Base-by-base conservation (phyloP, 2,113 vertebrate species). In the Ameiurus melas region DNA sequence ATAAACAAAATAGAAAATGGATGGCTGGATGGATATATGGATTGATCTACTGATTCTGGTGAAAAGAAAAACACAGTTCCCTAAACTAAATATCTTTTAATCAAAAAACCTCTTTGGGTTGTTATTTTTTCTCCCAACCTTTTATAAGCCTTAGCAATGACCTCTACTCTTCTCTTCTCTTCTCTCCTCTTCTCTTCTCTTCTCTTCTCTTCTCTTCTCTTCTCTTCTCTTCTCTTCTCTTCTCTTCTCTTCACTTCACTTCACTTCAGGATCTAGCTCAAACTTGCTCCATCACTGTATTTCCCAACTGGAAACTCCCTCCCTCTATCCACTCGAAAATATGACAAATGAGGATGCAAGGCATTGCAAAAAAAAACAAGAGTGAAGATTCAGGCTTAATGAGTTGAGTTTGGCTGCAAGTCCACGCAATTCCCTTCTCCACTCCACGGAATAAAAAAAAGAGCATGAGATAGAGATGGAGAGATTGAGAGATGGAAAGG, bases 11-110 rank as follows among this genome's bases (percentile, higher is more conserved):
- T 55, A 13, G 53, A 55, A 55, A 55, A 55, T 55, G 53, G 53
- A 55, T 14, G 47, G 47, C 10, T 51, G 47, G 7, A 8, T 47
- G 47, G 47, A 47, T 47, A 3, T 2, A 43, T 43, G 2, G 39
- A 43, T 43, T 3, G 39, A 5, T 43, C 3, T 3, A 43, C 5
- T 20, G 25, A 30, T 79, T 79, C 30, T 27, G 9, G 10, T 1
- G 10, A 25, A 25, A 70, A n/a, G 47, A 33, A 39, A 75, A 55
- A 9, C 68, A 87, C 91, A 93, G 92, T 93, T 92, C 90, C 90
- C 90, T 92, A 90, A 89, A 92, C 92, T 92, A 91, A 93, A 93
- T 91, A 90, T 93, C 58, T 62, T 55, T 36, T 27, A 12, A 47
- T 27, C 43, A 66, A 71, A 83, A 86, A 83, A 47, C 62, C 85